These are phyloP conservation scores for Diogma glabrata DNA, from an alignment of 2,888 invertebrate species.

Conservation along the genomic window DNA sequence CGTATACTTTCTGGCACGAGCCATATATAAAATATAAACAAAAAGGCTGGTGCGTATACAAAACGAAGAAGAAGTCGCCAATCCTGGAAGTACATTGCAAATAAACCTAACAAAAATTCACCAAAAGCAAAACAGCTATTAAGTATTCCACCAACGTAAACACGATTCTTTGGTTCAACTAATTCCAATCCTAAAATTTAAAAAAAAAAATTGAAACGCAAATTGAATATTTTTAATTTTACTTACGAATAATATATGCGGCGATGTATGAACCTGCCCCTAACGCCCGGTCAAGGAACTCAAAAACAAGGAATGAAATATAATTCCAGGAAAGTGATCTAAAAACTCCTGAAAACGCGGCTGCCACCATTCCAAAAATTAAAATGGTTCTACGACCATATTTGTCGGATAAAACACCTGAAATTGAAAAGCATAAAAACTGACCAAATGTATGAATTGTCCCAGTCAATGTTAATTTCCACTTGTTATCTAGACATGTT, in stretches of 20 bases:
- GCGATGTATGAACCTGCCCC: neutral
- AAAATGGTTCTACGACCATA: neutral
- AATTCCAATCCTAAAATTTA: neutral
- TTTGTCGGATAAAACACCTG: slow-evolving; percentile 1
- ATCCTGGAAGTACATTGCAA: neutral
- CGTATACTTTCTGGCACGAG: slow-evolving; percentile 56
- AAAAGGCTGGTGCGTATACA: neutral
- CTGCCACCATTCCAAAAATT: neutral
- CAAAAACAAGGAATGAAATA: neutral
- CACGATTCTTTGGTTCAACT: neutral
- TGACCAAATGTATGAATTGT: neutral
- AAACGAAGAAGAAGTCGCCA: slow-evolving; percentile 5
- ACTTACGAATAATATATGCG: neutral
- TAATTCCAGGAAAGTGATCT: slow-evolving; percentile 1
- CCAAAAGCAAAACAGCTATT: neutral
- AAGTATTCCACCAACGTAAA: neutral
- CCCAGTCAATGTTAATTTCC: neutral
- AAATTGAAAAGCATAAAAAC: neutral
- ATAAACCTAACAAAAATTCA: neutral
- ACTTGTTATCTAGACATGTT: neutral
- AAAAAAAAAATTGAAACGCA: neutral
- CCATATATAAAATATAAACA: slow-evolving; percentile 42
- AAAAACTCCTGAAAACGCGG: neutral
- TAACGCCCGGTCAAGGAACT: neutral
- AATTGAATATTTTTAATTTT: neutral